Percentiles rank a stretch among this genome's conserved stretches.
Conservation (phyloP, 2,113 vertebrate species). For the Diadophis punctatus region DNA sequence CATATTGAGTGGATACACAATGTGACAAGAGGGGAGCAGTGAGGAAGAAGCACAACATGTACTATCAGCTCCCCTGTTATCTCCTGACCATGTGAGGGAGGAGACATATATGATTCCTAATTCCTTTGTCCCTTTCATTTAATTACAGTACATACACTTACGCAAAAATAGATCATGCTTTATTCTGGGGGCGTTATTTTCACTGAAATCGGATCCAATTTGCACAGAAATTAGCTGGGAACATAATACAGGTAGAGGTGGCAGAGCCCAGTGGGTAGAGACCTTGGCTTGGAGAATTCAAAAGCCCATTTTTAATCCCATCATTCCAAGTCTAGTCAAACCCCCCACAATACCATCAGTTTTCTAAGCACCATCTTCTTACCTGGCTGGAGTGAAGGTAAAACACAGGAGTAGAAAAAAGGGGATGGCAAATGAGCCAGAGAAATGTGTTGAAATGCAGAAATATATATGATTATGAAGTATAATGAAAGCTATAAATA, state of each 20-base stretch:
- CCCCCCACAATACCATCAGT: neutral
- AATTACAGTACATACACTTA: neutral
- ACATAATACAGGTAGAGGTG: neutral
- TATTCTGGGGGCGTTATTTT: neutral
- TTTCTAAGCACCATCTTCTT: neutral
- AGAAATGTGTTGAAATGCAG: neutral
- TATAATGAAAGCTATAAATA: constrained; percentile 2
- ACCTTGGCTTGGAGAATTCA: neutral
- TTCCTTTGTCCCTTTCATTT: neutral
- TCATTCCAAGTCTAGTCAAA: neutral
- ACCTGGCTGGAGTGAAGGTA: neutral
- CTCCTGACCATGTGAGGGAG: neutral
- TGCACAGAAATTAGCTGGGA: neutral
- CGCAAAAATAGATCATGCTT: neutral
- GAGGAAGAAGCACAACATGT: rapidly evolving
- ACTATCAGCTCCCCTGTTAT: neutral
- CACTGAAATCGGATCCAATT: neutral
- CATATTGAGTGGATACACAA: constrained; percentile 83
- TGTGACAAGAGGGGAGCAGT: constrained; percentile 45
- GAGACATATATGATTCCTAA: neutral
- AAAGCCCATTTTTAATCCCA: neutral
- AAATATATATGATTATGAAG: neutral
- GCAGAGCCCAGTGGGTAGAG: neutral
- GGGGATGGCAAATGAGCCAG: neutral
- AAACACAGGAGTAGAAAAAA: neutral